phyloP scores from a whole-genome alignment of 2,113 vertebrate species.

The Erythrocercus mccallii region DNA sequence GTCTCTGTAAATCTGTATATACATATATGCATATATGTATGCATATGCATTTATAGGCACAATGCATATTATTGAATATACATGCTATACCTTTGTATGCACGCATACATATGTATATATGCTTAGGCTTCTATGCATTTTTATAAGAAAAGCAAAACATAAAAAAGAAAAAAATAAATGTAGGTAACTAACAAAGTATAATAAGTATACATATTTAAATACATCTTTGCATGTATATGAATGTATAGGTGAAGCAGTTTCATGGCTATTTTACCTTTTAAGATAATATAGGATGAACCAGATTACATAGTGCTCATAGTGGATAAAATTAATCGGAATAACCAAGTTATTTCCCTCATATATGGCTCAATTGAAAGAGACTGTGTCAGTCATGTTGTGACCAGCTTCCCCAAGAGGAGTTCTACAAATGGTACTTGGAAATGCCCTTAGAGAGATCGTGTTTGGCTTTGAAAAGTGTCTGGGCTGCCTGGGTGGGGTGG shows the following conservation, averaged over 20 bases:
- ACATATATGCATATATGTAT: background rate
- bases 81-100: background rate
- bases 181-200: background rate
- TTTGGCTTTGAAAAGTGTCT: background rate
- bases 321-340: background rate
- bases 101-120: background rate
- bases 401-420: background rate
- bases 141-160: background rate
- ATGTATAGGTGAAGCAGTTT: background rate
- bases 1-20: background rate
- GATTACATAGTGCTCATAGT: background rate
- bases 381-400: fast-evolving
- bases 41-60: background rate
- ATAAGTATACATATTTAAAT: background rate
- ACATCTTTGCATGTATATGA: background rate
- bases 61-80: background rate
- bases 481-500: background rate
- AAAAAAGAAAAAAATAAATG: background rate
- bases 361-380: background rate
- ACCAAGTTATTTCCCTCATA: background rate
- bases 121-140: background rate
- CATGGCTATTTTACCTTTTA: background rate
- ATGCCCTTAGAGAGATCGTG: background rate
- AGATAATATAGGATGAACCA: background rate
- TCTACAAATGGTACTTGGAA: background rate